phyloP scores from a whole-genome alignment of 2,113 vertebrate species.

The Bos indicus region DNA sequence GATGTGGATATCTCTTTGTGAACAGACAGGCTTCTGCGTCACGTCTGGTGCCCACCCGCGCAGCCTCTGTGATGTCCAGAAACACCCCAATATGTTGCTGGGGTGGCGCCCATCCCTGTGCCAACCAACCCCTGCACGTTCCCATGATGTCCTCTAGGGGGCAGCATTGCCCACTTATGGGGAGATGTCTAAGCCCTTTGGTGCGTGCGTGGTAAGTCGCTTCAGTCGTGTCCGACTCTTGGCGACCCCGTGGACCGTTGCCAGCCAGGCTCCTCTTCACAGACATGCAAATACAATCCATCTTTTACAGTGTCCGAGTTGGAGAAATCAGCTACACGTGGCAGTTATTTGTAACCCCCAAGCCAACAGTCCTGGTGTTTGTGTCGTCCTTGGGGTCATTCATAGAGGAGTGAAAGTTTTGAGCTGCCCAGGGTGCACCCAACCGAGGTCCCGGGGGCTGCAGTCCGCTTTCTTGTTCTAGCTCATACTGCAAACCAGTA shows the following conservation, averaged over 20 bases:
- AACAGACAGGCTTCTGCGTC: neutral
- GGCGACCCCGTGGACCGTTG: neutral
- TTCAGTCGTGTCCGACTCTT: neutral
- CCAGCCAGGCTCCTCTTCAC: neutral
- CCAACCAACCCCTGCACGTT: neutral
- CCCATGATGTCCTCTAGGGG: neutral
- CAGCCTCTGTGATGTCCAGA: neutral
- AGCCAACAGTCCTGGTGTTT: neutral
- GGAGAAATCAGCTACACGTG: neutral
- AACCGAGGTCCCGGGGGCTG: rapidly evolving
- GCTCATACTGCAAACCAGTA: neutral
- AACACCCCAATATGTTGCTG: neutral
- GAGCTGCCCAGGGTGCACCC: neutral
- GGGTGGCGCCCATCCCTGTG: neutral
- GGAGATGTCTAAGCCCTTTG: rapidly evolving
- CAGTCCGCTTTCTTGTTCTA: no score
- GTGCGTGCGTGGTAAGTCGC: neutral
- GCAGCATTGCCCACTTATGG: neutral
- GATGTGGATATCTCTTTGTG: neutral
- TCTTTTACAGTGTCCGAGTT: neutral
- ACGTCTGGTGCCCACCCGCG: neutral
- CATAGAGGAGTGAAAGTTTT: neutral
- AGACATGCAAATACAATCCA: rapidly evolving
- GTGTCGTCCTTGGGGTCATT: neutral
- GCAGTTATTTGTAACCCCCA: neutral